Conservation (phyloP, 2,888 invertebrate species). For the Endomychus coccineus region DNA sequence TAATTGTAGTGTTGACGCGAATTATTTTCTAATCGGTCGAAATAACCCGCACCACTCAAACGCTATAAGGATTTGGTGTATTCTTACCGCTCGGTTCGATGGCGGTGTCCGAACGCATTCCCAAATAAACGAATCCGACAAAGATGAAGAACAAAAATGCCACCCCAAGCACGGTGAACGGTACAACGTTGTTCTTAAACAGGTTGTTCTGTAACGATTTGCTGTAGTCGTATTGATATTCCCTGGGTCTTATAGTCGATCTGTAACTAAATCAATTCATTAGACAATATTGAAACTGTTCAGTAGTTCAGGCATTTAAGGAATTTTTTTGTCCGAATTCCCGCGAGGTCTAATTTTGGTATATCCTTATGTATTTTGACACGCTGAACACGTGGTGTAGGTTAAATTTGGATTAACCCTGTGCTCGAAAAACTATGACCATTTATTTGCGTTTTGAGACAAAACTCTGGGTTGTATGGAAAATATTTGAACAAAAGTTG, state of each 20-base stretch:
- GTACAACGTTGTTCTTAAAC: constrained; percentile 55
- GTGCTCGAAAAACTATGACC: too few relatives aligned
- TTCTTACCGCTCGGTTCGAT: constrained; percentile 49
- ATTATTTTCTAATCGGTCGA: constrained; percentile 33
- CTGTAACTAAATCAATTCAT: background rate
- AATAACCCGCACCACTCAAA: too few relatives aligned
- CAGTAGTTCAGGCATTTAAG: too few relatives aligned
- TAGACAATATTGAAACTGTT: background rate
- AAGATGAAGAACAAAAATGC: constrained; percentile 59
- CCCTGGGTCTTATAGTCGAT: constrained; percentile 10
- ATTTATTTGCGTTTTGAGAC: too few relatives aligned
- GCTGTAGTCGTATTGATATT: constrained; percentile 32
- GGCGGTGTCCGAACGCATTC: constrained; percentile 54
- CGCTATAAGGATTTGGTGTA: constrained; percentile 1
- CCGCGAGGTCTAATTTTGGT: too few relatives aligned
- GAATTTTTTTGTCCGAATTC: too few relatives aligned
- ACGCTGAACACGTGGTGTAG: too few relatives aligned
- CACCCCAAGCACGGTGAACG: constrained; percentile 54
- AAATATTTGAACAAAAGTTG: too few relatives aligned
- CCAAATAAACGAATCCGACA: constrained; percentile 60
- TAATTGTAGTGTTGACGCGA: constrained; percentile 63
- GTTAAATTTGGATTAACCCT: too few relatives aligned
- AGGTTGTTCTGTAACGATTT: constrained; percentile 27
- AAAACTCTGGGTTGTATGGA: too few relatives aligned
- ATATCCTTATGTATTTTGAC: too few relatives aligned